Evolutionary conservation across 30 jellyfish, hydroid and myxozoan species (phyloP).

Genomic region (Aurelia aurita complex sp. Pacific): DNA sequence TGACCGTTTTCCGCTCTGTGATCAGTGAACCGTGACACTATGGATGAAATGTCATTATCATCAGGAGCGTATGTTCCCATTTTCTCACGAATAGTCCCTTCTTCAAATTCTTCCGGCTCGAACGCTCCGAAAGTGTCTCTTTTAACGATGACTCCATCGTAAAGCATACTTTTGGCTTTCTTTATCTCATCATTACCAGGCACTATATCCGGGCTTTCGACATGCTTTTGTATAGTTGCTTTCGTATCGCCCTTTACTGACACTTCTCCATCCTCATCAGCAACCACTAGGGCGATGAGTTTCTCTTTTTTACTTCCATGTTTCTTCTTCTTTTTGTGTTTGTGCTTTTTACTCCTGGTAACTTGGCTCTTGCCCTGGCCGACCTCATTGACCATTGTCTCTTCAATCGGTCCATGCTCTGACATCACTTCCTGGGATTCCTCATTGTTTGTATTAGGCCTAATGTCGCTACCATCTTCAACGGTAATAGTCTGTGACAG

Average conservation of each 20-base stretch:
- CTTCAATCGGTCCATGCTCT: background rate
- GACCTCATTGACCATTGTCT: conserved; percentile 18
- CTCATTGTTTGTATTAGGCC: background rate
- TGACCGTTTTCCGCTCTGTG: conserved; percentile 24
- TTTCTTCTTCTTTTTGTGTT: conserved; percentile 1
- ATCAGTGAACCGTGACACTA: conserved; percentile 59
- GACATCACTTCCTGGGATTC: conserved; percentile 5
- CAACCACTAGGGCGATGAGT: conserved; percentile 1
- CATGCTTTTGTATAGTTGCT: conserved; percentile 3
- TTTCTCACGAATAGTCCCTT: conserved; percentile 19
- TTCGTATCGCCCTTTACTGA: conserved; percentile 28
- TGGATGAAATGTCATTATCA: conserved; percentile 38
- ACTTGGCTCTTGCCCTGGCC: conserved; percentile 62
- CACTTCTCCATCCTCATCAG: conserved; percentile 2
- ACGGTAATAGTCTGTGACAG: background rate
- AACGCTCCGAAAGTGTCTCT: conserved; percentile 19
- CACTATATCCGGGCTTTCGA: background rate
- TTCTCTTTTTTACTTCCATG: background rate
- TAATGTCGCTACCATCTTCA: background rate
- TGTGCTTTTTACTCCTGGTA: conserved; percentile 2
- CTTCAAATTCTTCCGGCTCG: conserved; percentile 28
- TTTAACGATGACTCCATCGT: conserved; percentile 38
- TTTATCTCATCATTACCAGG: background rate
- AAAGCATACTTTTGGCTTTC: conserved; percentile 45
- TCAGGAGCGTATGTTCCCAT: conserved; percentile 47